Evolutionary conservation across 2,113 vertebrate species (phyloP).

Genomic region (Entomyzon cyanotis): DNA sequence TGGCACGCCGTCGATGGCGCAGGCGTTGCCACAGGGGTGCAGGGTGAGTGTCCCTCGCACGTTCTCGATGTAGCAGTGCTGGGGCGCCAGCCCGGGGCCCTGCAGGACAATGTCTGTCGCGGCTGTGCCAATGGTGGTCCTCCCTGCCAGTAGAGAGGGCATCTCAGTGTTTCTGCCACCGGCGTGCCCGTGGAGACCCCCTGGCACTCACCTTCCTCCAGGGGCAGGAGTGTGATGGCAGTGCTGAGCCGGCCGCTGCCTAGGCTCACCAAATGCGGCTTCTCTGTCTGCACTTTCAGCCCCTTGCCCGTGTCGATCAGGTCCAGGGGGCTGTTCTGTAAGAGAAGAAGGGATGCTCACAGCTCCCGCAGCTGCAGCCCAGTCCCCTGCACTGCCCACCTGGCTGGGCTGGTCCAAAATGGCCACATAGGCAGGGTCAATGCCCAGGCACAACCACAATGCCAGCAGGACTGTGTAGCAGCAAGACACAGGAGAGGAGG

Average conservation of each 20-base stretch:
- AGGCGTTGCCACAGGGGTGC: constrained; percentile 89
- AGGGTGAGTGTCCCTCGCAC: constrained; percentile 82
- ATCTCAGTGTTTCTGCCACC: background rate
- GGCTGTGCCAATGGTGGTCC: constrained; percentile 84
- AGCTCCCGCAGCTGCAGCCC: accelerated
- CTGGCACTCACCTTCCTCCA: constrained; percentile 85
- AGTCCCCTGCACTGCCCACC: background rate
- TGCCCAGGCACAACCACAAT: background rate
- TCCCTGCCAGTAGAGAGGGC: constrained; percentile 71
- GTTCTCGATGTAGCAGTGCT: constrained; percentile 94
- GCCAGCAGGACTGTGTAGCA: background rate
- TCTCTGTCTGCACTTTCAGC: constrained; percentile 92
- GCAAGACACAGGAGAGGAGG: accelerated
- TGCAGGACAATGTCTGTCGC: constrained; percentile 86
- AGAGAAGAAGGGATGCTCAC: background rate
- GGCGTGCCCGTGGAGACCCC: accelerated
- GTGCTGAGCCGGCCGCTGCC: constrained; percentile 95
- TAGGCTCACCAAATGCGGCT: constrained; percentile 94
- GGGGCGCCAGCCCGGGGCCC: constrained; percentile 80
- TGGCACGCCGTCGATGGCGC: constrained; percentile 81
- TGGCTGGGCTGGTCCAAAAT: background rate
- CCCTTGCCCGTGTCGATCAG: constrained; percentile 91
- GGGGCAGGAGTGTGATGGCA: constrained; percentile 90
- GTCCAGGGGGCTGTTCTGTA: constrained; percentile 88
- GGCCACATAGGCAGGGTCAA: accelerated